phyloP scores from a whole-genome alignment of 92 coral and sea anemone species.

The Micromussa lordhowensis region DNA sequence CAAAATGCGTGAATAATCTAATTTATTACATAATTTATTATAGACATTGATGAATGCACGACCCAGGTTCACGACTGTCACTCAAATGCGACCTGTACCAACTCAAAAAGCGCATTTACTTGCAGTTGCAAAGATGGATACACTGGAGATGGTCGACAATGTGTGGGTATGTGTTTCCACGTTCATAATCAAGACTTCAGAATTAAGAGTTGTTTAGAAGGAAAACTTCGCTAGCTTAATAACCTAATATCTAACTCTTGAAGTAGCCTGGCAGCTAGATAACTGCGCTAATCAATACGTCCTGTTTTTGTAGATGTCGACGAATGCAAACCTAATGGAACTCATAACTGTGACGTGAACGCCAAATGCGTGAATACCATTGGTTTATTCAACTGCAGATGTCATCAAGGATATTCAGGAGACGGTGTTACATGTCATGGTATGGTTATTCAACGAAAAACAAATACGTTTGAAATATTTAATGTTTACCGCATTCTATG shows the following conservation, averaged over 20 bases:
- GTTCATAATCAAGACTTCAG: too few species aligned
- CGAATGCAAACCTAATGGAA: conserved; percentile 2
- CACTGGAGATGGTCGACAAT: neutral
- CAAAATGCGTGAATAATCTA: too few species aligned
- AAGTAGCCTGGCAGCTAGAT: too few species aligned
- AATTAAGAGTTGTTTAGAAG: too few species aligned
- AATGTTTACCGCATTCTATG: neutral
- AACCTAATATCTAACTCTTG: too few species aligned
- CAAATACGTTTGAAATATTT: neutral
- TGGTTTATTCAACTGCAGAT: conserved; percentile 5
- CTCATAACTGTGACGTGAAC: conserved; percentile 5
- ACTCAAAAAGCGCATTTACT: conserved; percentile 5
- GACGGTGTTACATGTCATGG: conserved; percentile 20
- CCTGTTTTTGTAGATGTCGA: neutral
- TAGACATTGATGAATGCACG: conserved; percentile 28
- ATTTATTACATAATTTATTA: too few species aligned
- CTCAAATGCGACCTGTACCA: neutral
- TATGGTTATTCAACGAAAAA: neutral
- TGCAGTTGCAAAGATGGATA: conserved; percentile 7
- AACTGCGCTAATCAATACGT: too few species aligned
- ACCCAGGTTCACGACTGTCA: conserved; percentile 10
- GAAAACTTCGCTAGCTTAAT: too few species aligned
- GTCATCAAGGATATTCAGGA: conserved; percentile 29
- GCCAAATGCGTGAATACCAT: neutral
- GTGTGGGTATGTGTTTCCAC: neutral